Evolutionary conservation across 1,140 invertebrate genomes (phyloP).

Genomic region (Nasonia longicornis): DNA sequence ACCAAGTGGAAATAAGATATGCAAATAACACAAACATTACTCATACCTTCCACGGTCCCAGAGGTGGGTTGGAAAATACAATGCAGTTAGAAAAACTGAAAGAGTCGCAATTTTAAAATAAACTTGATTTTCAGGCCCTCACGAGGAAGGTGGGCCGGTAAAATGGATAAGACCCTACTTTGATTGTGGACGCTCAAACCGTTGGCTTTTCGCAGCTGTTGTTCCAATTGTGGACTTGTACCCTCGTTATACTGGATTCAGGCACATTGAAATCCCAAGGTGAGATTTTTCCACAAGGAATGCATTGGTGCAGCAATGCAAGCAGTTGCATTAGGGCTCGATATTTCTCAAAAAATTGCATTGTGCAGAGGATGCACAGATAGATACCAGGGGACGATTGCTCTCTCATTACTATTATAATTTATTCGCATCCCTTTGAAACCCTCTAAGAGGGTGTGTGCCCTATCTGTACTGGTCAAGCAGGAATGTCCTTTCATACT

Average conservation of each 20-base stretch:
- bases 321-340: constrained; percentile 23
- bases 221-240: constrained; percentile 96
- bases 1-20: constrained; percentile 91
- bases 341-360: constrained; percentile 56
- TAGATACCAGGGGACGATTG: constrained; percentile 51
- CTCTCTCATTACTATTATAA: constrained; percentile 54
- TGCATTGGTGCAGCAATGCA: constrained; percentile 35
- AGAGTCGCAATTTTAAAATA: constrained; percentile 40
- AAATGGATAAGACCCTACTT: constrained; percentile 96
- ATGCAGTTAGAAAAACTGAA: constrained; percentile 30
- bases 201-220: constrained; percentile 94
- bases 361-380: constrained; percentile 49
- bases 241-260: constrained; percentile 92
- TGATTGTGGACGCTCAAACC: constrained; percentile 94
- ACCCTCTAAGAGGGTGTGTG: constrained; percentile 50
- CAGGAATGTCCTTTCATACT: constrained; percentile 47
- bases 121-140: constrained; percentile 72
- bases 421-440: constrained; percentile 51
- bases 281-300: constrained; percentile 69
- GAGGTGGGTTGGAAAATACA: constrained; percentile 67
- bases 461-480: constrained; percentile 56
- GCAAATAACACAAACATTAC: constrained; percentile 96
- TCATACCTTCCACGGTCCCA: constrained; percentile 94
- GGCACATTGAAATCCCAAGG: constrained; percentile 96
- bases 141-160: constrained; percentile 90